phyloP scores from a whole-genome alignment of 2,797 vertebrate species.

The Eospalax fontanierii region DNA sequence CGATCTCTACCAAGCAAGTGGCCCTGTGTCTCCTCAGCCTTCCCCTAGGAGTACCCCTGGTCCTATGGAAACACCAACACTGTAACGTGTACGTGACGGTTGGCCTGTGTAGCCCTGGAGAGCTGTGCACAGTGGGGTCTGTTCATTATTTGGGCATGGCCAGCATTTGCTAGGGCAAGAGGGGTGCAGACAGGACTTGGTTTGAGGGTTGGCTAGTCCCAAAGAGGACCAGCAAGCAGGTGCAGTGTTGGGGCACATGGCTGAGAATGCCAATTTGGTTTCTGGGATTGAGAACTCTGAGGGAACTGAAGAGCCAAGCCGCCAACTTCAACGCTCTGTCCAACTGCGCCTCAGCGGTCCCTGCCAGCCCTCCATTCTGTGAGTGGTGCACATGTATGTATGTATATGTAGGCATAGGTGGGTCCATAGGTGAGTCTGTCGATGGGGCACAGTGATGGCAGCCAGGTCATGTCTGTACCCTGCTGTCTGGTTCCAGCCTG shows the following conservation, averaged over 20 bases:
- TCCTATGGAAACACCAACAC: background rate
- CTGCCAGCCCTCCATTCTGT: fast-evolving
- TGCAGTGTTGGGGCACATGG: background rate
- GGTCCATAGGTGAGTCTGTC: fast-evolving
- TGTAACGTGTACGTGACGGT: background rate
- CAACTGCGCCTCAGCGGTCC: background rate
- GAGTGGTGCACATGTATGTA: fast-evolving
- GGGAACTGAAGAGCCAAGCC: background rate
- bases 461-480: background rate
- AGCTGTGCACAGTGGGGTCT: background rate
- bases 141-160: background rate
- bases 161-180: background rate
- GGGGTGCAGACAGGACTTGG: background rate
- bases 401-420: fast-evolving
- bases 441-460: fast-evolving
- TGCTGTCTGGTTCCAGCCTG: background rate
- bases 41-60: background rate
- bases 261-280: fast-evolving
- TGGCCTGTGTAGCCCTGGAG: background rate
- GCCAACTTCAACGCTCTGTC: fast-evolving
- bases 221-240: background rate
- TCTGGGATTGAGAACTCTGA: background rate
- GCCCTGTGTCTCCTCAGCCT: background rate
- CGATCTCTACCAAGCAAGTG: background rate
- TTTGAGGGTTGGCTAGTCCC: background rate